Evolutionary conservation across 2,888 invertebrate species (phyloP), one percentile per base, ranked within the genome.

Genomic region (Stramonita haemastoma): DNA sequence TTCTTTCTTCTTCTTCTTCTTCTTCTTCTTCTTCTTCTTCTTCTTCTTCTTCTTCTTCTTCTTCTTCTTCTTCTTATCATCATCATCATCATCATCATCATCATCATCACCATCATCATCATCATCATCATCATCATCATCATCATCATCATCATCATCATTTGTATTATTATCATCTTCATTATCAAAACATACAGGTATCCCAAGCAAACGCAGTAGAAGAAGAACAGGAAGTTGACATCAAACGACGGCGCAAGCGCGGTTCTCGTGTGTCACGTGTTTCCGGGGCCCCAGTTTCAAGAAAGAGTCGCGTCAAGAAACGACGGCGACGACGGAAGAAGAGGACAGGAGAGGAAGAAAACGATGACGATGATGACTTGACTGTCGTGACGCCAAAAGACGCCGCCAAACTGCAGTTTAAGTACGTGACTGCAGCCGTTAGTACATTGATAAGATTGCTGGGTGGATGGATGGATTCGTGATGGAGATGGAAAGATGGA

Each of bases 221-320:
- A 56, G 56, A 46, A 56, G 56, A 46, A 84, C 84, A 84, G 56
- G 84, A 84, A 84, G 56, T 36, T 5, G 84, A 84, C 15, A 22
- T 57, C 5, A 84, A 84, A 22, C 32, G 84, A 84, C 84, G 84
- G 56, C 84, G 84, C 84, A 84, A 56, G 84, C 84, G 84, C 84
- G 17, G 84, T 17, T 84, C 84, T 4, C 46, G 56, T 4, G 0
- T 36, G 56, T 56, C 84, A 84, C 84, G 84, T 8, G 56, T 36
- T 56, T 84, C 84, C 56, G 56, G 56, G 11, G 56, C 2, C 57
- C 26, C 56, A 26, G 46, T 19, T 2, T 19, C 17, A 4, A 46
- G 56, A n/a, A 84, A 84, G 22, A 56, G n/a, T 46, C 34, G 46
- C 8, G 13, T 13, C n/a, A 84, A 56, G n/a, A 84, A n/a, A 56